A percentile compares a stretch with the other conserved stretches of the same genome.
Conservation (phyloP, 2,888 invertebrate genomes). For the Spisula solida region DNA sequence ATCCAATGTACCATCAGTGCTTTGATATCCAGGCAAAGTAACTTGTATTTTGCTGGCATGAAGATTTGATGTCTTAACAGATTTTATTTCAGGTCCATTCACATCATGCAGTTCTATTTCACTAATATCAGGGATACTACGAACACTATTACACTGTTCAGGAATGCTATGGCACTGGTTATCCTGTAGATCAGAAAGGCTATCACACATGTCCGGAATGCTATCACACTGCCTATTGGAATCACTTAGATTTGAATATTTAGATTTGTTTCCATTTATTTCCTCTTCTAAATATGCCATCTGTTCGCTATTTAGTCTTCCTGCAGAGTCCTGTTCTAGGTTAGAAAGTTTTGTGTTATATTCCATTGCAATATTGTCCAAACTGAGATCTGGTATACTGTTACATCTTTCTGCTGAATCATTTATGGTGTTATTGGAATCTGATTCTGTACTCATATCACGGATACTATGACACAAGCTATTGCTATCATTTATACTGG, state of each 20-base stretch:
- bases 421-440: conserved; percentile 23
- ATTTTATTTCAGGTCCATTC: background rate
- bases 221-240: conserved; percentile 16
- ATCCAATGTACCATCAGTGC: background rate
- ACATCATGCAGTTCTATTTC: background rate
- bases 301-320: background rate
- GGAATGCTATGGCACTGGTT: background rate
- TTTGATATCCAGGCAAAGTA: background rate
- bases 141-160: background rate
- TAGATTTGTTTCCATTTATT: background rate
- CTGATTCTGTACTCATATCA: conserved; percentile 31
- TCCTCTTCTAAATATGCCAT: background rate
- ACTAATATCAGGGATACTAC: conserved; percentile 18
- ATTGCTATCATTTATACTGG: conserved; percentile 49
- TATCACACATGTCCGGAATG: background rate
- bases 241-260: conserved; percentile 16
- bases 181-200: background rate
- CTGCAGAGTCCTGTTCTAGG: background rate
- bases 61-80: background rate
- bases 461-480: conserved; percentile 43
- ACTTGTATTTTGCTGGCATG: background rate
- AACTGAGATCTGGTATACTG: conserved; percentile 26
- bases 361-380: background rate
- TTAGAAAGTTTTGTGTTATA: background rate
- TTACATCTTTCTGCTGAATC: conserved; percentile 21